Evolutionary conservation across 2,797 vertebrate species (phyloP).

Genomic region (Crenuchus spilurus): DNA sequence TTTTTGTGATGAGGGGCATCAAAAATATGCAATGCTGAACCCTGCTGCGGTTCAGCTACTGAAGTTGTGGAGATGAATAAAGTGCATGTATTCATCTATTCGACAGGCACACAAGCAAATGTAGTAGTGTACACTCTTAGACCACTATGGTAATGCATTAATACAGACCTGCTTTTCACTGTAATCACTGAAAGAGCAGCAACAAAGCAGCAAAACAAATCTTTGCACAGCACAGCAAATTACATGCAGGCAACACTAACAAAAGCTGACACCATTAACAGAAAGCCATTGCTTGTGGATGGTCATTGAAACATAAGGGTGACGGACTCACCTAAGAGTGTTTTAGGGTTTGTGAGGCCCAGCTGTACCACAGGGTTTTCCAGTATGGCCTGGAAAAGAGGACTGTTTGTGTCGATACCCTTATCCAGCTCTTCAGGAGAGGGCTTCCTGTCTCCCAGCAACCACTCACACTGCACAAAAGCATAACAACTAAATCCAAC

Average conservation of each 20-base stretch:
- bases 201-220: not conserved
- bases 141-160: too few species aligned
- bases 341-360: constrained; percentile 97
- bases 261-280: not conserved
- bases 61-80: too few species aligned
- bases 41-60: too few species aligned
- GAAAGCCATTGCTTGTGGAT: not conserved
- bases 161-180: too few species aligned
- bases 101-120: too few species aligned
- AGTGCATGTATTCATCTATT: too few species aligned
- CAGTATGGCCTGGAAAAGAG: constrained; percentile 96
- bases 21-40: too few species aligned
- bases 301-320: not conserved
- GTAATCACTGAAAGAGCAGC: not conserved
- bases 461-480: constrained; percentile 90
- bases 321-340: constrained; percentile 83
- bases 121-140: too few species aligned
- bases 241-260: not conserved
- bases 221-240: not conserved
- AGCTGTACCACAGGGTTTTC: constrained; percentile 98
- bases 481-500: not conserved
- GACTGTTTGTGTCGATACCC: constrained; percentile 94
- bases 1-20: too few species aligned
- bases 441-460: constrained; percentile 95
- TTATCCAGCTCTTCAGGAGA: constrained; percentile 96